These are phyloP conservation scores for Brachyopa scutellaris DNA, from an alignment of 2,888 invertebrate genomes.

Conservation along the genomic window DNA sequence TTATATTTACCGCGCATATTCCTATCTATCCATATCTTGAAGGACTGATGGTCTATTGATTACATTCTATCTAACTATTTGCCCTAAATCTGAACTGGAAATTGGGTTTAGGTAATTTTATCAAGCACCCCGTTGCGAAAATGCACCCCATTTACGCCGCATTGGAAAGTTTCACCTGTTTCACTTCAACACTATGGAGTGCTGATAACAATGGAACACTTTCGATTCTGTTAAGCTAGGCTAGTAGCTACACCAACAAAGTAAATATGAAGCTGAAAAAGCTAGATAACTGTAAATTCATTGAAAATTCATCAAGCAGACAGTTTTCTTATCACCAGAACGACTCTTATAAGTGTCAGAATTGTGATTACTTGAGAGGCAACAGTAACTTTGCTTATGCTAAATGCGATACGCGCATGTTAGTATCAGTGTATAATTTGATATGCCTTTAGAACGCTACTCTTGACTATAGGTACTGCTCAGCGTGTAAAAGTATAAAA, in stretches of 20 bases:
- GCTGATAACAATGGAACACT: conserved; percentile 31
- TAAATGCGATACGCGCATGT: conserved; percentile 27
- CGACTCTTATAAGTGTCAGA: conserved; percentile 52
- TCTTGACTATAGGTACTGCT: neutral
- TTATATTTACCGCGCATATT: too few relatives aligned
- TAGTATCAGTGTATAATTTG: conserved; percentile 24
- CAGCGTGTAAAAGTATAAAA: conserved; percentile 43
- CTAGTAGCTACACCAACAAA: neutral
- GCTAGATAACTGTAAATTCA: conserved; percentile 7
- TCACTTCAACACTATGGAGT: conserved; percentile 16
- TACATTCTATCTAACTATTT: conserved; percentile 46
- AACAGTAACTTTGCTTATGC: conserved; percentile 15
- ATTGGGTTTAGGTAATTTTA: conserved; percentile 27
- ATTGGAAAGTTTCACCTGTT: conserved; percentile 1
- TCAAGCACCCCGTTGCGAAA: conserved; percentile 37
- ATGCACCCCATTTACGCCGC: neutral
- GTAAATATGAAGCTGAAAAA: neutral
- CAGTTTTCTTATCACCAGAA: conserved; percentile 39
- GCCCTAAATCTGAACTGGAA: conserved; percentile 48
- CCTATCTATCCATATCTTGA: neutral
- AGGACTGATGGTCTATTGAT: conserved; percentile 40
- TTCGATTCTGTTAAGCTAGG: conserved; percentile 18
- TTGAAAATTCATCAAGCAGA: conserved; percentile 25
- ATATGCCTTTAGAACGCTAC: conserved; percentile 13
- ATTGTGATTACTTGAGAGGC: conserved; percentile 47